Conservation (phyloP, 2,797 vertebrate genomes). For the Notolepis coatsorum region DNA sequence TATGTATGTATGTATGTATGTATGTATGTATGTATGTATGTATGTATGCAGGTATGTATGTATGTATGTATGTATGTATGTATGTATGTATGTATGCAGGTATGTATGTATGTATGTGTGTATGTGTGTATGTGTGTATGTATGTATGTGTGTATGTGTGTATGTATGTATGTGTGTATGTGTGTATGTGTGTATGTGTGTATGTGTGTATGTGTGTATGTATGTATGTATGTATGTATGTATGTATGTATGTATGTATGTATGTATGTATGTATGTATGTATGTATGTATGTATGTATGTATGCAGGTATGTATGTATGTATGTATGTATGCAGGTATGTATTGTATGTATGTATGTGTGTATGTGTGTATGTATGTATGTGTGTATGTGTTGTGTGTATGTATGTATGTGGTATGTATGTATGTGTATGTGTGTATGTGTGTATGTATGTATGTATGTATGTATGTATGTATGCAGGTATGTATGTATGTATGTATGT, state of each 20-base stretch:
- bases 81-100: neutral
- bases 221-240: too few relatives aligned
- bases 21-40: neutral
- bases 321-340: too few relatives aligned
- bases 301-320: too few relatives aligned
- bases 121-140: neutral
- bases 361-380: neutral
- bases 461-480: constrained; percentile 5
- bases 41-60: neutral
- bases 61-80: constrained; percentile 28
- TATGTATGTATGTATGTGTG: neutral
- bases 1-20: neutral
- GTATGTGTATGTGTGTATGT: too few relatives aligned
- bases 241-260: neutral
- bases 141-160: too few relatives aligned
- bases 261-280: neutral
- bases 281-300: too few relatives aligned
- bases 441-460: too few relatives aligned
- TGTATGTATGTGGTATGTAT: too few relatives aligned
- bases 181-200: too few relatives aligned
- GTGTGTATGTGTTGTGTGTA: too few relatives aligned
- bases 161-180: too few relatives aligned
- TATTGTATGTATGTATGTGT: neutral
- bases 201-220: too few relatives aligned
- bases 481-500: neutral